Evolutionary conservation across 2,797 vertebrate genomes (phyloP).

Genomic region (Otus scops): DNA sequence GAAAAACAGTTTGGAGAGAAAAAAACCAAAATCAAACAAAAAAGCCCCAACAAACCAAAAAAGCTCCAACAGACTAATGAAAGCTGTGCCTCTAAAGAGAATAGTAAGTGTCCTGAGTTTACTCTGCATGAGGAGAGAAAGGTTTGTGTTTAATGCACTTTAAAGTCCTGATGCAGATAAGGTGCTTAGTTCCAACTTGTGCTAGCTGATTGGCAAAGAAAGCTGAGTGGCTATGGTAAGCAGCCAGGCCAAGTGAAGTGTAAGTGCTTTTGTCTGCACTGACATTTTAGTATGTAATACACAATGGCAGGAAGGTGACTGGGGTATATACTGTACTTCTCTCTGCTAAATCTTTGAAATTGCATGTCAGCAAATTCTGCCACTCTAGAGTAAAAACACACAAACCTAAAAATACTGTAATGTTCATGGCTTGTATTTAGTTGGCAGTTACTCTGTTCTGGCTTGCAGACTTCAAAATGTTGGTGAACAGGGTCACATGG

Average conservation of each 20-base stretch:
- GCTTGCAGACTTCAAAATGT: conserved; percentile 86
- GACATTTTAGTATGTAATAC: neutral
- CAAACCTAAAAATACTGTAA: neutral
- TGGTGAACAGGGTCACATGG: conserved; percentile 93
- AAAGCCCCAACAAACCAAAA: neutral
- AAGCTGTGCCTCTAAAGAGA: neutral
- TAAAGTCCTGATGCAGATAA: neutral
- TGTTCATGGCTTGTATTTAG: neutral
- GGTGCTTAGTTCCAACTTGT: neutral
- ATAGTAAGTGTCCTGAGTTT: neutral
- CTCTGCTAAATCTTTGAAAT: neutral
- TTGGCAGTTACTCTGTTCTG: conserved; percentile 33
- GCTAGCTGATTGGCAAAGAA: neutral
- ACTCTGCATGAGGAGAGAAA: neutral
- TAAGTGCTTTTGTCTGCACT: neutral
- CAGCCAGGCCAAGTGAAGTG: neutral
- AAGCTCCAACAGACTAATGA: neutral
- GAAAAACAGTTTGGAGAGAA: neutral
- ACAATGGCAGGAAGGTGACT: neutral
- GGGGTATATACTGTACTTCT: neutral
- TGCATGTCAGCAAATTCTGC: neutral
- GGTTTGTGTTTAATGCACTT: neutral
- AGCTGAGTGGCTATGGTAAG: neutral
- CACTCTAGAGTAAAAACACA: neutral
- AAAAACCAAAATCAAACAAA: neutral